Conservation (phyloP, 2,113 vertebrate genomes). For the Phyllostomus discolor region DNA sequence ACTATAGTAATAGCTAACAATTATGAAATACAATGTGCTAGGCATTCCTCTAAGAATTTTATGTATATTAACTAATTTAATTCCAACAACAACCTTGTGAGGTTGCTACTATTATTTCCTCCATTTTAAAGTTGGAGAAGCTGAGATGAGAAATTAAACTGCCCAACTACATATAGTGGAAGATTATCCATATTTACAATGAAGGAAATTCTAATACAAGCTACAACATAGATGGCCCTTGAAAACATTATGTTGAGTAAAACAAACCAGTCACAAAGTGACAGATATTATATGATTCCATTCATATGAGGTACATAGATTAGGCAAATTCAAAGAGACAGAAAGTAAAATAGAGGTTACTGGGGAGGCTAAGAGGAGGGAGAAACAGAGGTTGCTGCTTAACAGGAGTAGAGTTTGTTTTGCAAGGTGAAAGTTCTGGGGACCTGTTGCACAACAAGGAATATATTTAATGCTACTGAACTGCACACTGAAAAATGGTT, state of each 20-base stretch:
- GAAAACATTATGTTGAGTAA: not conserved
- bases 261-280: not conserved
- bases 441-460: no score
- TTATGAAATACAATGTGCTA: not conserved
- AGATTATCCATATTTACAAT: not conserved
- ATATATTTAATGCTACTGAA: not conserved
- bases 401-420: not conserved
- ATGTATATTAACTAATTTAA: not conserved
- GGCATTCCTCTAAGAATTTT: not conserved
- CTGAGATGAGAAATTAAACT: not conserved
- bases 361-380: no score
- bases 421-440: not conserved
- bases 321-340: not conserved
- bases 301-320: no score
- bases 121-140: not conserved
- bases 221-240: no score
- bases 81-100: not conserved
- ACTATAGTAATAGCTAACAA: not conserved
- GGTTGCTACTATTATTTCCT: not conserved
- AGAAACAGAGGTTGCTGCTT: no score
- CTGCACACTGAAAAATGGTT: not conserved
- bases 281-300: no score
- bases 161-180: not conserved
- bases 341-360: not conserved
- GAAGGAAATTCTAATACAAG: not conserved